phyloP scores from a whole-genome alignment of 2,888 invertebrate genomes.

The Physocephala rufipes region DNA sequence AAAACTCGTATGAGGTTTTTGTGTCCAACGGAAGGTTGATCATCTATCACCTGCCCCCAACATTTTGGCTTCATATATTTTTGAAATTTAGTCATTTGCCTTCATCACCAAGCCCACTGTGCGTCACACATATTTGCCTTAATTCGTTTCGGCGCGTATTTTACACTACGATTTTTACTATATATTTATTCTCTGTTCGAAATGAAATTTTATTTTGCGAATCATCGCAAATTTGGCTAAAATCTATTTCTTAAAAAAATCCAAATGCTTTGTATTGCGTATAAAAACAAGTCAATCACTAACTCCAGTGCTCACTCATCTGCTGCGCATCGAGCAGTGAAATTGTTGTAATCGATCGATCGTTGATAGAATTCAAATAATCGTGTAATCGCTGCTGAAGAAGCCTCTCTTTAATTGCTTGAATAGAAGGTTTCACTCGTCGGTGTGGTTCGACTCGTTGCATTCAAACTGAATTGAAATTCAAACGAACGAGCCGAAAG shows the following conservation, averaged over 20 bases:
- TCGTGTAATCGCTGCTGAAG: too few species aligned
- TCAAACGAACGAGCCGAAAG: neutral
- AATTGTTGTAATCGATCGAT: slow-evolving; percentile 31
- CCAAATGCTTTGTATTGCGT: slow-evolving; percentile 39
- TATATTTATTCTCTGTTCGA: neutral
- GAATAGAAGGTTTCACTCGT: slow-evolving; percentile 26
- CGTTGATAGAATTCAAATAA: slow-evolving; percentile 21
- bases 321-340: slow-evolving; percentile 47
- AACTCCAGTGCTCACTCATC: slow-evolving; percentile 48
- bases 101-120: neutral
- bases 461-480: neutral
- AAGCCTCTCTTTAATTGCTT: neutral
- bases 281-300: slow-evolving; percentile 49
- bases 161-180: slow-evolving; percentile 34
- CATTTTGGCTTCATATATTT: too few species aligned
- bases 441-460: slow-evolving; percentile 16
- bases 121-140: slow-evolving; percentile 13
- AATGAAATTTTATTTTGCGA: slow-evolving; percentile 18
- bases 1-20: too few species aligned
- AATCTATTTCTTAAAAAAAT: slow-evolving; percentile 23
- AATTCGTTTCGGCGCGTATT: slow-evolving; percentile 33
- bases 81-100: neutral
- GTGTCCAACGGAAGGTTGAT: too few species aligned
- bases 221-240: slow-evolving; percentile 29
- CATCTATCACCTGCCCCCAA: too few species aligned